These are phyloP conservation scores for Oligia fasciuncula DNA, from an alignment of 2,888 invertebrate species.

Conservation along the genomic window DNA sequence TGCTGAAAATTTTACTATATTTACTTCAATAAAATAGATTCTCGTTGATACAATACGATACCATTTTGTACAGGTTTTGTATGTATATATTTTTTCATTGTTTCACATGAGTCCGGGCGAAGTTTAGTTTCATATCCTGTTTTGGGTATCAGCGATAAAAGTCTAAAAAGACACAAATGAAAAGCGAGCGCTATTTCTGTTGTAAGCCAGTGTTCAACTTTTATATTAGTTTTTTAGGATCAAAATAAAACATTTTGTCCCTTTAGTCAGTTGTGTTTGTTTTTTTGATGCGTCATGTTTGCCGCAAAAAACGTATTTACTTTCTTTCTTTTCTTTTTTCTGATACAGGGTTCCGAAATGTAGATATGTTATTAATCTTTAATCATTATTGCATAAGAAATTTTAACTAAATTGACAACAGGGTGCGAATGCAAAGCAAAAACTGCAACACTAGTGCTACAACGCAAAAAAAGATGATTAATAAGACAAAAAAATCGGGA, in stretches of 20 bases:
- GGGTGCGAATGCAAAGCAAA: not conserved
- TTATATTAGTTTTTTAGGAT: constrained; percentile 19
- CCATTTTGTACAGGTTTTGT: not conserved
- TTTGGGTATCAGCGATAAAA: constrained; percentile 13
- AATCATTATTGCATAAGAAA: not conserved
- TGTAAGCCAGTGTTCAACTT: not conserved
- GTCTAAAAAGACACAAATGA: constrained; percentile 18
- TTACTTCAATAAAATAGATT: not conserved
- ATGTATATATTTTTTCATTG: not conserved
- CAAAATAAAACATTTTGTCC: not conserved
- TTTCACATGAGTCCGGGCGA: not conserved
- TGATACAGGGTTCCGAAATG: not conserved
- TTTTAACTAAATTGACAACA: not conserved
- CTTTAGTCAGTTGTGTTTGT: too few species aligned
- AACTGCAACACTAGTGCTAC: not conserved
- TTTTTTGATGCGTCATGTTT: too few species aligned
- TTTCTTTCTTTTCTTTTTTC: too few species aligned
- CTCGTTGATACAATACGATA: not conserved
- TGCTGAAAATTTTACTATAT: not conserved
- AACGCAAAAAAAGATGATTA: not conserved
- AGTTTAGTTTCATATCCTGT: constrained; percentile 26
- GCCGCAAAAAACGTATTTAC: too few species aligned
- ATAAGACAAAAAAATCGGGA: not conserved
- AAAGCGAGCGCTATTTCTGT: constrained; percentile 2
- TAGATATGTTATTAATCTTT: not conserved